phyloP scores from a whole-genome alignment of 64 coral and sea anemone species.

The Hydrozoanthus tunicans region DNA sequence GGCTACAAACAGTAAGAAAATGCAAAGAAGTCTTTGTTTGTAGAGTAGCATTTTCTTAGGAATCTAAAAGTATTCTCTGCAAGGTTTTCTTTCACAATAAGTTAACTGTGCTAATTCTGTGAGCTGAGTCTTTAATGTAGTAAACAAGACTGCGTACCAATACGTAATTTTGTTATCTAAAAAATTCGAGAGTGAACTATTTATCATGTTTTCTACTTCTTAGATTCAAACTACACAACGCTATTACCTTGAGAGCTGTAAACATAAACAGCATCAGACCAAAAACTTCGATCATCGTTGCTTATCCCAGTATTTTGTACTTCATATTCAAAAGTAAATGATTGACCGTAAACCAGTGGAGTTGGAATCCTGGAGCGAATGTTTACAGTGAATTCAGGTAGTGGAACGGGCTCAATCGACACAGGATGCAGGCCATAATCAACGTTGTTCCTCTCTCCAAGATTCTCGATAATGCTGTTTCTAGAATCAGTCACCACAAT shows the following conservation, averaged over 20 bases:
- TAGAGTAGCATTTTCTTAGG: too few species aligned
- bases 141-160: too few species aligned
- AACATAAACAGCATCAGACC: slow-evolving; percentile 73
- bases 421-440: slow-evolving; percentile 21
- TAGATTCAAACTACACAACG: neutral
- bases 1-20: too few species aligned
- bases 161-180: too few species aligned
- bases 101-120: too few species aligned
- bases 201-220: neutral
- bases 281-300: slow-evolving; percentile 51
- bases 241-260: slow-evolving; percentile 52
- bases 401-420: slow-evolving; percentile 17
- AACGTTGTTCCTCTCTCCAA: slow-evolving; percentile 54
- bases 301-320: slow-evolving; percentile 63
- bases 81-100: too few species aligned
- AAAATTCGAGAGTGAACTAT: too few species aligned
- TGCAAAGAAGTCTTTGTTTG: too few species aligned
- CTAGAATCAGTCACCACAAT: slow-evolving; percentile 54
- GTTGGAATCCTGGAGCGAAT: slow-evolving; percentile 45
- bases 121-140: too few species aligned
- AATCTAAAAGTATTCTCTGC: too few species aligned
- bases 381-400: slow-evolving; percentile 12
- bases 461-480: slow-evolving; percentile 19
- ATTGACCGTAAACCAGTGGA: slow-evolving; percentile 51
- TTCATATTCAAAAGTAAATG: slow-evolving; percentile 56